These are phyloP conservation scores for Microcebus jonahi DNA, from an alignment of 2,113 vertebrate species.

Conservation along the genomic window DNA sequence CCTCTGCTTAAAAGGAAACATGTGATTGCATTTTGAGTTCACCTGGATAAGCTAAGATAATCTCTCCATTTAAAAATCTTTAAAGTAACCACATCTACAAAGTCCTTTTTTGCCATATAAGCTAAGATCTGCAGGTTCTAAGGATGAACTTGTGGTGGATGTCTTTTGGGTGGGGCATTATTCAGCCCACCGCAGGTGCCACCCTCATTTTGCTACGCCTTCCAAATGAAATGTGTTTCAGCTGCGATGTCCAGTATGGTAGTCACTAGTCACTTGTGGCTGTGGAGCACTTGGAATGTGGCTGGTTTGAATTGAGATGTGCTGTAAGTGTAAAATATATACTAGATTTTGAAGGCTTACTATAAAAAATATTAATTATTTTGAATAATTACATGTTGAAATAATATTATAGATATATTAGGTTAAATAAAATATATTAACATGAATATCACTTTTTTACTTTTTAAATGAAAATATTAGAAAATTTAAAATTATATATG, in stretches of 20 bases:
- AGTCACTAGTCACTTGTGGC: neutral
- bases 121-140: neutral
- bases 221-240: neutral
- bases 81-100: neutral
- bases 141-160: neutral
- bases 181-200: neutral
- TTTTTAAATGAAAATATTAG: neutral
- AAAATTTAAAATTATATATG: neutral
- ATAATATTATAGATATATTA: constrained; percentile 18
- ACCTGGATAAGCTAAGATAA: neutral
- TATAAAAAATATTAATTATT: neutral
- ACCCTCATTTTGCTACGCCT: neutral
- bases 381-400: neutral
- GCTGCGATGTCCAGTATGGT: neutral
- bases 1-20: neutral
- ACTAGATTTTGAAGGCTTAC: neutral
- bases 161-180: neutral
- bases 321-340: neutral
- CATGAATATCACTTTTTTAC: neutral
- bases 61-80: neutral
- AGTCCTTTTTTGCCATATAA: neutral
- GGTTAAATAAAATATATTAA: neutral
- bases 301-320: neutral
- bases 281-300: neutral
- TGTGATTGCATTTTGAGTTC: neutral